Evolutionary conservation across 2,888 invertebrate genomes (phyloP).

Genomic region (Caenorhabditis wallacei): DNA sequence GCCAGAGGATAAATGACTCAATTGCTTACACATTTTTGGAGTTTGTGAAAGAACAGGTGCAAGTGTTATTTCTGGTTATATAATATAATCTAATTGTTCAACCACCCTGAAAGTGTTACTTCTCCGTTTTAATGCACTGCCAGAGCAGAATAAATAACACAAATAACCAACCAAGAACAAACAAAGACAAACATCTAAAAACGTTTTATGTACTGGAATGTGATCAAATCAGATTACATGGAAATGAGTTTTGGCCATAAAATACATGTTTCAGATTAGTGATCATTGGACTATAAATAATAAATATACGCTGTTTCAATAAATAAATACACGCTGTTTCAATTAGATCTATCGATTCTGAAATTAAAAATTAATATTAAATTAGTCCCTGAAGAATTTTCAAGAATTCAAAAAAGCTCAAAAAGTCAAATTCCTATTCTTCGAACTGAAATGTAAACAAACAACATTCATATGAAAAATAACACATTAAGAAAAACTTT

Average conservation of each 20-base stretch:
- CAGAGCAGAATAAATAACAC: neutral
- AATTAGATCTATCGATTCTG: too few species aligned
- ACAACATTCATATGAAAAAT: too few species aligned
- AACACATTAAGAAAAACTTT: too few species aligned
- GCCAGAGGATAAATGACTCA: neutral
- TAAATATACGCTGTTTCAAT: too few species aligned
- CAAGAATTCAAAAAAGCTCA: too few species aligned
- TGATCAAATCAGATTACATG: too few species aligned
- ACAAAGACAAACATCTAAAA: neutral
- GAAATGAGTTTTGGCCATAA: neutral
- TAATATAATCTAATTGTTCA: neutral
- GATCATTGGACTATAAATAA: too few species aligned
- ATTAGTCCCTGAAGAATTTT: too few species aligned
- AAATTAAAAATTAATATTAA: too few species aligned
- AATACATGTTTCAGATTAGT: neutral
- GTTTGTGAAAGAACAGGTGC: slow-evolving; percentile 16
- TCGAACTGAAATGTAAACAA: too few species aligned
- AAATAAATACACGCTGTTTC: too few species aligned
- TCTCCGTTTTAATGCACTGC: neutral
- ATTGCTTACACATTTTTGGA: slow-evolving; percentile 5
- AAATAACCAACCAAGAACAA: slow-evolving; percentile 6
- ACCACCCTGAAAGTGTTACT: neutral
- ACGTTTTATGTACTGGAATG: neutral
- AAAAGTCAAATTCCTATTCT: too few species aligned
- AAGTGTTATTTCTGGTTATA: neutral